These are phyloP conservation scores for Echinometra lucunter DNA, from an alignment of 53 echinoderm and acorn worm species.

Conservation along the genomic window DNA sequence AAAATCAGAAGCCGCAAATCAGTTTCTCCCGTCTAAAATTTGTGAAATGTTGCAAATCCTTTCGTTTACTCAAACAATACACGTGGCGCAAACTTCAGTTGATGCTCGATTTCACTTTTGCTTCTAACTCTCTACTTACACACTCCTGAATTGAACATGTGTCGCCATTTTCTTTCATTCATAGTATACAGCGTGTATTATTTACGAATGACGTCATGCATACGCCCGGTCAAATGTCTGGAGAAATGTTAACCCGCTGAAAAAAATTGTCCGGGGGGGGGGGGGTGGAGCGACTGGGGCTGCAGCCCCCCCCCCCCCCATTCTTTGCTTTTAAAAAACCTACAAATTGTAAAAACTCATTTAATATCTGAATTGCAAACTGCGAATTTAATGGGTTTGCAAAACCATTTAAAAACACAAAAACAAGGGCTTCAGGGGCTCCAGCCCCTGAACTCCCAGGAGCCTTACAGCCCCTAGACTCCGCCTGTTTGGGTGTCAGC, in stretches of 20 bases:
- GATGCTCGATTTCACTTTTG: not conserved
- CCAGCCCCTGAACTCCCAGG: too few species aligned
- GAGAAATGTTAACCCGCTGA: not conserved
- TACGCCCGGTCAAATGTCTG: slow-evolving; percentile 6
- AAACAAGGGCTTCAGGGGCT: too few species aligned
- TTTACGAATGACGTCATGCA: slow-evolving; percentile 47
- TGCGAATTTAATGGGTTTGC: too few species aligned
- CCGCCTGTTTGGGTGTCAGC: too few species aligned
- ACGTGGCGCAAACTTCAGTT: not conserved
- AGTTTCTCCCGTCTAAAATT: not conserved
- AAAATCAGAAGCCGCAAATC: not conserved
- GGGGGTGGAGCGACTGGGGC: not conserved
- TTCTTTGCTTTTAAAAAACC: too few species aligned
- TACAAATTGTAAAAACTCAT: too few species aligned
- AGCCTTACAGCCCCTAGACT: too few species aligned
- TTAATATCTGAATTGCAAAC: too few species aligned
- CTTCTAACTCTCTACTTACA: not conserved
- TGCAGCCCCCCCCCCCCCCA: too few species aligned
- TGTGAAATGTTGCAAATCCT: not conserved
- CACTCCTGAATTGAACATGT: not conserved
- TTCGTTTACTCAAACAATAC: not conserved
- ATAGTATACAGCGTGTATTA: not conserved
- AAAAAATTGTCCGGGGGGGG: not conserved
- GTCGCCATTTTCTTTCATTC: slow-evolving; percentile 69
- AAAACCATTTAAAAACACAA: too few species aligned